Percentiles rank a stretch among this genome's conserved stretches.
These are phyloP conservation scores for Anableps anableps DNA, from an alignment of 2,797 vertebrate species.

Conservation along the genomic window DNA sequence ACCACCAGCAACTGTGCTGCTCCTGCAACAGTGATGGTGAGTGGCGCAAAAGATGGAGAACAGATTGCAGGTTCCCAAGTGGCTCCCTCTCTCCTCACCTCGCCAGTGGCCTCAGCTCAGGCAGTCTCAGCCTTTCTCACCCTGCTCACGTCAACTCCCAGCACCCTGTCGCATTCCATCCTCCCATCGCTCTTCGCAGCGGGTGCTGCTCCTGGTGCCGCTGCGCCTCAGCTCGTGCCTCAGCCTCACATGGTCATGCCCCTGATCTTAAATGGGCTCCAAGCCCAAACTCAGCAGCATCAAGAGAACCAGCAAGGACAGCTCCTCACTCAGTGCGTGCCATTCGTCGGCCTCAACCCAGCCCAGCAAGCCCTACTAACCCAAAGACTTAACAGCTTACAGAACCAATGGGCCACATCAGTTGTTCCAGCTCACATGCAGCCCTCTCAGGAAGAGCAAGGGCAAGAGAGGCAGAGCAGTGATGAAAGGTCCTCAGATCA, in stretches of 20 bases:
- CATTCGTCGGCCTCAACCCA: conserved; percentile 81
- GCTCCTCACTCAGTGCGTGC: conserved; percentile 82
- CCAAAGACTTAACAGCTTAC: conserved; percentile 83
- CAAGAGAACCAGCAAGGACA: conserved; percentile 79
- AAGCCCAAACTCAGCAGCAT: conserved; percentile 78
- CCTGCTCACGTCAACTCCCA: conserved; percentile 82
- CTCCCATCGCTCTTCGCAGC: conserved; percentile 79
- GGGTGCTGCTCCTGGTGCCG: conserved; percentile 66
- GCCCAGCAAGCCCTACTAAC: conserved; percentile 85
- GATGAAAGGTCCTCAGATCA: conserved; percentile 35
- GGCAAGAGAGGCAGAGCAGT: conserved; percentile 46
- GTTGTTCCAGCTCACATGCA: conserved; percentile 63
- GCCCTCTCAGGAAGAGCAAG: conserved; percentile 65
- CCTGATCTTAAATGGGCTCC: conserved; percentile 82
- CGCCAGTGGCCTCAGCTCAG: conserved; percentile 83
- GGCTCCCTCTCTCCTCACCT: conserved; percentile 80
- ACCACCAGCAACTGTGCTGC: conserved; percentile 71
- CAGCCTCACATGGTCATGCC: conserved; percentile 86
- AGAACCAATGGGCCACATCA: conserved; percentile 80
- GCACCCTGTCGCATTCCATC: conserved; percentile 78
- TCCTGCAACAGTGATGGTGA: conserved; percentile 72
- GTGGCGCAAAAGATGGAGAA: conserved; percentile 78
- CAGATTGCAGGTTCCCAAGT: conserved; percentile 75
- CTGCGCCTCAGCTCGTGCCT: conserved; percentile 80
- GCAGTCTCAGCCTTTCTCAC: conserved; percentile 86